A percentile compares a stretch with the other conserved stretches of the same genome.
These are phyloP conservation scores for Linnaemya tessellans DNA, from an alignment of 2,888 invertebrate species.

Conservation along the genomic window DNA sequence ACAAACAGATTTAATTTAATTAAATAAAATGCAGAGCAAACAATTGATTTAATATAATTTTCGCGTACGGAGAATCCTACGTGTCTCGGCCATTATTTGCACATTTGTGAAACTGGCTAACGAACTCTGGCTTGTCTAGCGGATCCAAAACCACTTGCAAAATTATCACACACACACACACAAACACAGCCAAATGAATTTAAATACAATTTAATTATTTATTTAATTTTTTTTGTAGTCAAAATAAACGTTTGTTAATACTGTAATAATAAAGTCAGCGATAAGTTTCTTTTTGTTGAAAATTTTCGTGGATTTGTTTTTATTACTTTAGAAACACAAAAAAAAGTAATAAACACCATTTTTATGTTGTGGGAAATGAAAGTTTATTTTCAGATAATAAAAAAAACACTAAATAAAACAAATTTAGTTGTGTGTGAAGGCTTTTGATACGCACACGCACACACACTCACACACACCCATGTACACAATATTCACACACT, in stretches of 20 bases:
- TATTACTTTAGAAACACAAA: constrained; percentile 35
- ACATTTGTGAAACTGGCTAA: constrained; percentile 29
- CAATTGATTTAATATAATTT: too few species aligned
- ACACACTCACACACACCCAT: not conserved
- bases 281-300: constrained; percentile 46
- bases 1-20: too few species aligned
- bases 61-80: too few species aligned
- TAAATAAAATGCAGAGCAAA: too few species aligned
- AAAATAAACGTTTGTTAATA: constrained; percentile 60
- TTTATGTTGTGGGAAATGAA: constrained; percentile 59
- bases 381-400: constrained; percentile 52
- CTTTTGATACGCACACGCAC: not conserved
- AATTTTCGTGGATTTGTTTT: constrained; percentile 17
- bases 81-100: not conserved
- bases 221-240: constrained; percentile 8
- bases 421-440: not conserved
- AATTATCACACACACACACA: constrained; percentile 6
- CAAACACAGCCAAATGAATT: not conserved
- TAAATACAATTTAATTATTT: constrained; percentile 25
- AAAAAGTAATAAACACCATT: constrained; percentile 48
- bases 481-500: constrained; percentile 1
- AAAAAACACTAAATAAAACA: constrained; percentile 14
- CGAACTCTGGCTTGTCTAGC: constrained; percentile 54
- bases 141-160: constrained; percentile 60
- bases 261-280: constrained; percentile 41